phyloP scores from a whole-genome alignment of 2,797 vertebrate species.

The Hyperoplus immaculatus region DNA sequence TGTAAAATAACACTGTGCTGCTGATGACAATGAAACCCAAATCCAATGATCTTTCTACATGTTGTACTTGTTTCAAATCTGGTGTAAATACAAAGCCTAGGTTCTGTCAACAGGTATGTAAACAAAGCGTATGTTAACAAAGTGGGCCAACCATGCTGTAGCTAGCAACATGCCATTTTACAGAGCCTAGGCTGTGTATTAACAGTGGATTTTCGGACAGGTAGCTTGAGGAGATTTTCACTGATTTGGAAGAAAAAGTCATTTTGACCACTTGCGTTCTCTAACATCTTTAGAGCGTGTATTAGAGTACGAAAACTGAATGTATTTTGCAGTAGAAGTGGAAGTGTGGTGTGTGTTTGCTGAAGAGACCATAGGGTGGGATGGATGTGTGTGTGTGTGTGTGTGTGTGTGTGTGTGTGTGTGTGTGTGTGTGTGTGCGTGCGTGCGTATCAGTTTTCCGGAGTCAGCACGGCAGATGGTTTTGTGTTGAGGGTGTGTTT shows the following conservation, averaged over 20 bases:
- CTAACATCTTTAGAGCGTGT: neutral
- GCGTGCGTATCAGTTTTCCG: slow-evolving; percentile 43
- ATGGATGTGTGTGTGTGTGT: slow-evolving; percentile 30
- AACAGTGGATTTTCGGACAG: no score
- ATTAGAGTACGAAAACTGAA: neutral
- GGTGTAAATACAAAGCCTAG: no score
- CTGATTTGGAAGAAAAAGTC: no score
- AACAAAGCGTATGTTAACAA: neutral
- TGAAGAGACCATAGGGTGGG: slow-evolving; percentile 17
- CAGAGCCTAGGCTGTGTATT: no score
- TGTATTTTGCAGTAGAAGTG: neutral
- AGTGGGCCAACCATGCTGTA: neutral
- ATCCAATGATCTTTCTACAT: no score
- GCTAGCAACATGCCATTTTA: no score
- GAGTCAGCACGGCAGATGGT: slow-evolving; percentile 75
- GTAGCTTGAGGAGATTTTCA: no score
- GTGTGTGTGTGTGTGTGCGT: slow-evolving; percentile 40
- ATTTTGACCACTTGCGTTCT: neutral
- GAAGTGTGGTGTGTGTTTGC: slow-evolving; percentile 43
- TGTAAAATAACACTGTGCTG: no score
- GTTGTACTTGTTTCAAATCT: no score
- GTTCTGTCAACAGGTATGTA: no score
- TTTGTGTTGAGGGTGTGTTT: slow-evolving; percentile 68
- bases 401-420: slow-evolving; percentile 41
- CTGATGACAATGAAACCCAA: no score